A percentile compares a stretch with the other conserved stretches of the same genome.
Evolutionary conservation across 2,113 vertebrate species (phyloP).

Genomic region (Panthera uncia): DNA sequence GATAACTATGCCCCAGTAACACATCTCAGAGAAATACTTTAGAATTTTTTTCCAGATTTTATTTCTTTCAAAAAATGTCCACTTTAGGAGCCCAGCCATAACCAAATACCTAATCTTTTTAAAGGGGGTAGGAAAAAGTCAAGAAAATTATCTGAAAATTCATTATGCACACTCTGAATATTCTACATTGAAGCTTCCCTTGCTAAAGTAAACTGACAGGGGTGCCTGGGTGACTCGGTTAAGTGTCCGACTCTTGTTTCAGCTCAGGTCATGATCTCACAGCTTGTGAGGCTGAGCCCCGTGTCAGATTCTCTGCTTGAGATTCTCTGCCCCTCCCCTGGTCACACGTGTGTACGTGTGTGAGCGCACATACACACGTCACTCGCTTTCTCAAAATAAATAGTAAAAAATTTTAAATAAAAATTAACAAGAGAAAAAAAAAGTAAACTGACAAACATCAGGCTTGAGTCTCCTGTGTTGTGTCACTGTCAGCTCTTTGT

Average conservation of each 20-base stretch:
- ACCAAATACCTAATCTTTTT: not conserved
- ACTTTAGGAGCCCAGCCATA: not conserved
- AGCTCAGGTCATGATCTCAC: no score
- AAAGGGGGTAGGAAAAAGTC: not conserved
- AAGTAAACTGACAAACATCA: not conserved
- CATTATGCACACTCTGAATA: not conserved
- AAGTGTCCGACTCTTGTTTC: no score
- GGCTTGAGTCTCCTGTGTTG: not conserved
- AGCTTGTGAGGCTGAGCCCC: no score
- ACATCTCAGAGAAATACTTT: not conserved
- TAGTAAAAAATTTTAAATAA: no score
- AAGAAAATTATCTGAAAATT: not conserved
- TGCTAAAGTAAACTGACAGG: not conserved
- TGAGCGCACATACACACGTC: no score
- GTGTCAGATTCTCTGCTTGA: no score
- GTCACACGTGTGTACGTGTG: no score
- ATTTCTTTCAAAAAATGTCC: slow-evolving; percentile 33
- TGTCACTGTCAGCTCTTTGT: not conserved
- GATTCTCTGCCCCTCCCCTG: no score
- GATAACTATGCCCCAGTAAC: not conserved
- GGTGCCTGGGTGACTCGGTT: no score
- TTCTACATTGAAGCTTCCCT: not conserved
- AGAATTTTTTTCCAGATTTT: slow-evolving; percentile 13
- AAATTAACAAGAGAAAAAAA: no score
- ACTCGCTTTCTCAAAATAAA: no score